Percentiles rank a stretch among this genome's conserved stretches.
These are phyloP conservation scores for Sturnus vulgaris DNA, from an alignment of 2,113 vertebrate species.

Conservation along the genomic window DNA sequence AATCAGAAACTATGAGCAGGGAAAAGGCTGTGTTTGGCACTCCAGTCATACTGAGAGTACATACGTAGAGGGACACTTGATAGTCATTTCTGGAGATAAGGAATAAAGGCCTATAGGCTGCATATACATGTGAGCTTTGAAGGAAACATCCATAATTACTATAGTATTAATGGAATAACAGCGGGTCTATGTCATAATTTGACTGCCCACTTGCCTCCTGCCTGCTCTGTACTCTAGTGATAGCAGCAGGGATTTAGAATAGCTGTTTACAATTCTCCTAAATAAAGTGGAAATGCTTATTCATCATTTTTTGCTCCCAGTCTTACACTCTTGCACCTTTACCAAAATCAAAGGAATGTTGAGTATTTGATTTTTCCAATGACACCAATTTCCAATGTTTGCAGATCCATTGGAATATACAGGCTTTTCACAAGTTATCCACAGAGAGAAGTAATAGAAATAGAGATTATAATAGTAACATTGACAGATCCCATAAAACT, in stretches of 20 bases:
- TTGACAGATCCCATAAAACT: background rate
- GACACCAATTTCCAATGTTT: background rate
- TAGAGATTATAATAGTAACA: background rate
- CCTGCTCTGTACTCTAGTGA: background rate
- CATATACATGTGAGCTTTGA: background rate
- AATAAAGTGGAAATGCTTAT: background rate
- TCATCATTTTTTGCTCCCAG: background rate
- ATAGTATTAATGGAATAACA: background rate
- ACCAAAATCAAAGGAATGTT: background rate
- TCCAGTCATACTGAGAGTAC: background rate
- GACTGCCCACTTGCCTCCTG: background rate
- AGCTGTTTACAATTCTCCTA: background rate
- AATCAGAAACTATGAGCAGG: background rate
- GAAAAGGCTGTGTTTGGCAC: background rate
- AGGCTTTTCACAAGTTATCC: background rate
- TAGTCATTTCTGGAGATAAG: background rate
- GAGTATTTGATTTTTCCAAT: background rate
- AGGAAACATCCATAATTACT: background rate
- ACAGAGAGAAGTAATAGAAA: background rate
- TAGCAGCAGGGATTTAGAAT: background rate
- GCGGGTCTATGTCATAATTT: background rate
- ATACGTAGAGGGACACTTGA: background rate
- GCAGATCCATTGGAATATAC: background rate
- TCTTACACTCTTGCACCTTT: background rate
- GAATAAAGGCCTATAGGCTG: background rate